These are phyloP conservation scores for Diorhabda elongata DNA, from an alignment of 1,140 invertebrate genomes.

Conservation along the genomic window DNA sequence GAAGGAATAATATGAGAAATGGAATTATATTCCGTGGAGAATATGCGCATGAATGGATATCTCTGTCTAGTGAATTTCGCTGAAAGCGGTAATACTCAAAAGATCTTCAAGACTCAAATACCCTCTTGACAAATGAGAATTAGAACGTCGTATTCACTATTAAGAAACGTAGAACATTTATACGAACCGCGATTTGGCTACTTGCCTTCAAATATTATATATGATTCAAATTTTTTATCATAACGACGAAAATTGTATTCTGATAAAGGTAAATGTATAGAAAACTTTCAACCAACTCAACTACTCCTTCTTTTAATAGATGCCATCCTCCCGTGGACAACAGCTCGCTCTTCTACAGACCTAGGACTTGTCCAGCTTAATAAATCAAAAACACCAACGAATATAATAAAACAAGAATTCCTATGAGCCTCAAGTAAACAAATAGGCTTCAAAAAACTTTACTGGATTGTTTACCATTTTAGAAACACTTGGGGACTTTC, in stretches of 20 bases:
- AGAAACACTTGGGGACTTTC: too few species aligned
- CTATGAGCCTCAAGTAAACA: too few species aligned
- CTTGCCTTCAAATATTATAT: too few species aligned
- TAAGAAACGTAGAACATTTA: not conserved
- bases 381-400: too few species aligned
- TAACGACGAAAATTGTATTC: not conserved
- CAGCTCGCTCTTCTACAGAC: too few species aligned
- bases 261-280: not conserved
- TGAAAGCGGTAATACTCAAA: not conserved
- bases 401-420: too few species aligned
- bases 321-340: too few species aligned
- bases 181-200: not conserved
- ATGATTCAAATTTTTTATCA: too few species aligned
- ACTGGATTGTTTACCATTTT: too few species aligned
- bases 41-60: slow-evolving; percentile 2
- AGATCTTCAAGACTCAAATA: not conserved
- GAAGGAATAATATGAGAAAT: slow-evolving; percentile 7
- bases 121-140: not conserved
- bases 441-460: too few species aligned
- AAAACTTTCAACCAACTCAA: not conserved
- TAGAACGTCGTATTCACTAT: not conserved
- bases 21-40: not conserved
- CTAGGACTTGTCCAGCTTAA: too few species aligned
- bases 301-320: too few species aligned
- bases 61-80: not conserved